Evolutionary conservation across 2,113 vertebrate genomes (phyloP).

Genomic region (Polypterus senegalus): DNA sequence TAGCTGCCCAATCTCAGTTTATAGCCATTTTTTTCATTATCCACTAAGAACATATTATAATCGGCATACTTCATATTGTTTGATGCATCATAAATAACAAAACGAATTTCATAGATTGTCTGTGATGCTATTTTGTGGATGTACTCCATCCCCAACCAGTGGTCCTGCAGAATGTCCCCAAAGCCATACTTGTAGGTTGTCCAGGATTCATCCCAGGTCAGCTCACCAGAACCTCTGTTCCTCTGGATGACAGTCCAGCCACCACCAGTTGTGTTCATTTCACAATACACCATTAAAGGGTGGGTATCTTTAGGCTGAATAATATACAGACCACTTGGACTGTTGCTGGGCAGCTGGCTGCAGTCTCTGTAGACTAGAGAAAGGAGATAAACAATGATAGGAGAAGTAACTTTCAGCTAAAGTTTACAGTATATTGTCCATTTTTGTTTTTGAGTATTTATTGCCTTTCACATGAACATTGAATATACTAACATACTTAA

Average conservation of each 20-base stretch:
- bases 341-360: constrained; percentile 19
- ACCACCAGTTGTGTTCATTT: constrained; percentile 19
- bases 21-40: constrained; percentile 29
- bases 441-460: too few species aligned
- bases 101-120: constrained; percentile 33
- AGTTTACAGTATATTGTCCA: too few species aligned
- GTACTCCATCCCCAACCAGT: constrained; percentile 39
- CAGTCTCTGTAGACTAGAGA: constrained; percentile 29
- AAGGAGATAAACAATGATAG: background rate
- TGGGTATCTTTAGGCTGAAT: constrained; percentile 32
- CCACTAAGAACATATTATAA: constrained; percentile 22
- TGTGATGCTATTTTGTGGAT: constrained; percentile 32
- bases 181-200: constrained; percentile 39
- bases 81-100: constrained; percentile 23
- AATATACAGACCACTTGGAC: constrained; percentile 30
- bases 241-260: constrained; percentile 42
- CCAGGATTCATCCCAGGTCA: constrained; percentile 38
- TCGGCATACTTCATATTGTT: constrained; percentile 14
- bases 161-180: constrained; percentile 22
- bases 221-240: constrained; percentile 15
- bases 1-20: constrained; percentile 32
- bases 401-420: too few species aligned
- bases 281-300: constrained; percentile 31
- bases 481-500: too few species aligned
- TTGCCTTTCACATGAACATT: too few species aligned